Evolutionary conservation across 2,113 vertebrate genomes (phyloP), one percentile per base, ranked within the genome.

Genomic region (Mus musculus): DNA sequence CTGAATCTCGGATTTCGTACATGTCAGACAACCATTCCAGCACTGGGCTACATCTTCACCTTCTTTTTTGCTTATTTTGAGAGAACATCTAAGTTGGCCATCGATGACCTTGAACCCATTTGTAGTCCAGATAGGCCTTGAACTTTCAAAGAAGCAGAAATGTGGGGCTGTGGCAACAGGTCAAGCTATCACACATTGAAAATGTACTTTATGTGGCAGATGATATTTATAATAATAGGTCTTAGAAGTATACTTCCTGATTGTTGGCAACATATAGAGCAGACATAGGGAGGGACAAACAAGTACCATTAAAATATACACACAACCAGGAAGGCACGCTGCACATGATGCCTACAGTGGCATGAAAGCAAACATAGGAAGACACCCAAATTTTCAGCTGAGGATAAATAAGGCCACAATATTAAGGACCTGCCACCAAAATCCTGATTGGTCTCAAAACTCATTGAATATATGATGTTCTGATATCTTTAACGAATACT

Each of bases 281-380:
- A 3, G 75, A 67, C 20, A 17, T 14, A 8, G 22, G 13, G 39
- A 46, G 59, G 36, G 39, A 24, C 33, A 88, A 63, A 39, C 0
- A 42, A 52, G 46, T 20, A 9, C 26, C 19, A 33, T 52, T 33
- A 46, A 90, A 73, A 89, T 13, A 52, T 20, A 28, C 24, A 3
- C 0, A 1, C 0, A 20, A 77, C 33, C 90, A 80, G 39, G 5
- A 4, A 0, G 3, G 61, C 1, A n/a, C 19, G 39, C 12, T 19
- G 26, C 36, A 46, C 33, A 42, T 56, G 8, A 22, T 6, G 52
- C 11, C 75, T 42, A 17, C 0, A 11, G 7, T 0, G 19, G 22
- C 1, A 7, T 0, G 24, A 77, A 30, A 36, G 28, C 33, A 63
- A 49, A 33, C 22, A 24, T 1, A 52, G 33, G 26, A 49, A n/a